These are phyloP conservation scores for Rhynchomys soricoides DNA, from an alignment of 2,113 vertebrate genomes.

Conservation along the genomic window DNA sequence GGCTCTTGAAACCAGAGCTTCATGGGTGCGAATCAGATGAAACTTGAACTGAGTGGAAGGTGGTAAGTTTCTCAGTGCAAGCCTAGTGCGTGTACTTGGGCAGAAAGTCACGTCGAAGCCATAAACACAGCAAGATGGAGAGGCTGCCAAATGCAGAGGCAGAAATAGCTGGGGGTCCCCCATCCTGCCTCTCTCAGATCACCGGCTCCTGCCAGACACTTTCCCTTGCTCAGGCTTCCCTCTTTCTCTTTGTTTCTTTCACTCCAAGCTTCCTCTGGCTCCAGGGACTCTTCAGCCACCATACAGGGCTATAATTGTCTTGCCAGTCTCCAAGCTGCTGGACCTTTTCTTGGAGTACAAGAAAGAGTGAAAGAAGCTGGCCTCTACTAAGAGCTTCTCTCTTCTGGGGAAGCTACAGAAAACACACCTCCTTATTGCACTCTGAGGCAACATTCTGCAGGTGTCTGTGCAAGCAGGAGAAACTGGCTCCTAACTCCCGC, in stretches of 20 bases:
- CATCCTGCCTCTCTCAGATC: neutral
- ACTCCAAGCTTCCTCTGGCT: neutral
- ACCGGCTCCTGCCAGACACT: neutral
- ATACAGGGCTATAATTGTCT: neutral
- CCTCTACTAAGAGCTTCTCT: neutral
- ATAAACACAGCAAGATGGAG: conserved; percentile 81
- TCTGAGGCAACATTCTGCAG: neutral
- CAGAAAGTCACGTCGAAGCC: conserved; percentile 82
- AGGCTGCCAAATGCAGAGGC: conserved; percentile 61
- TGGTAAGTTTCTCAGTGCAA: conserved; percentile 75
- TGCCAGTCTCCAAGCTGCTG: neutral
- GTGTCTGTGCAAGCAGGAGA: neutral
- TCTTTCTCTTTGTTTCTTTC: neutral
- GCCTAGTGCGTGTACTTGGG: conserved; percentile 70
- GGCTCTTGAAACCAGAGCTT: conserved; percentile 82
- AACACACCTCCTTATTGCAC: neutral
- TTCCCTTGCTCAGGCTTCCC: neutral
- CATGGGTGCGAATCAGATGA: conserved; percentile 79
- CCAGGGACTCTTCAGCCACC: neutral
- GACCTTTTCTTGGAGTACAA: neutral
- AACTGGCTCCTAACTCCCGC: neutral
- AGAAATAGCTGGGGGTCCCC: conserved; percentile 68
- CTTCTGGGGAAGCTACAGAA: neutral
- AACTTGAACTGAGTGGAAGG: conserved; percentile 78
- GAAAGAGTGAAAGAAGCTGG: neutral